Percentiles rank a stretch among this genome's conserved stretches.
These are phyloP conservation scores for human (Homo sapiens) DNA, from an alignment of 2,113 vertebrate genomes.

Conservation along the genomic window GRCh38 chr13:113794501-113795000, in stretches of 20 bases:
- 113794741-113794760: neutral
- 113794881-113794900: accelerated
- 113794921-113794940: accelerated
- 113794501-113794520: neutral
- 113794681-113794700: neutral
- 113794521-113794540: no score
- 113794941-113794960: accelerated
- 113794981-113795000: accelerated
- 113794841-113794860: no score
- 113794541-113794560: neutral
- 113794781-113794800: neutral
- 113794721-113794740: neutral
- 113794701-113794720: neutral
- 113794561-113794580: accelerated
- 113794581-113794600: neutral
- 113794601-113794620: neutral
- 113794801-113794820: accelerated
- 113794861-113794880: no score
- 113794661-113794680: neutral
- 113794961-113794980: neutral
- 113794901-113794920: neutral
- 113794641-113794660: neutral
- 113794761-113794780: neutral
- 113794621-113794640: neutral
- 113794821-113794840: no score